Evolutionary conservation across 2,888 invertebrate species (phyloP).

Genomic region (Urechis unicinctus): DNA sequence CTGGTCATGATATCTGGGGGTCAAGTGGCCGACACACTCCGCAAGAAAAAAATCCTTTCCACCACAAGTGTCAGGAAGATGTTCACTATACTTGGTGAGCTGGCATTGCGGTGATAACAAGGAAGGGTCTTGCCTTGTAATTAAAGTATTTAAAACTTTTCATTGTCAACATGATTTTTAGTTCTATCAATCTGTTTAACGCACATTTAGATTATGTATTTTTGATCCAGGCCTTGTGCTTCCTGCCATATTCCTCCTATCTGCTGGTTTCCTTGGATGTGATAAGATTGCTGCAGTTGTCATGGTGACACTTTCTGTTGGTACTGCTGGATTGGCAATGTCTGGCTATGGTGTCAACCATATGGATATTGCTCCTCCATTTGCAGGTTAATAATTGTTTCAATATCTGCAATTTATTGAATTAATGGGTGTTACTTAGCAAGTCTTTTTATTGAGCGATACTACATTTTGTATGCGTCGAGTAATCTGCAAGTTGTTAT

Average conservation of each 20-base stretch:
- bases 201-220: neutral
- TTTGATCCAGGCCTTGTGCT: conserved; percentile 57
- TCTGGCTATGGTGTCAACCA: conserved; percentile 38
- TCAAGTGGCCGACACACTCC: conserved; percentile 72
- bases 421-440: no score
- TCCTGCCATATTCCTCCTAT: conserved; percentile 77
- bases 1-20: conserved; percentile 73
- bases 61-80: conserved; percentile 57
- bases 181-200: neutral
- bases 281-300: conserved; percentile 22
- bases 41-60: conserved; percentile 39
- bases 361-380: conserved; percentile 41
- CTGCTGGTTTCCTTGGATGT: conserved; percentile 63
- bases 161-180: neutral
- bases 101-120: no score
- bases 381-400: conserved; percentile 27
- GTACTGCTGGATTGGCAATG: conserved; percentile 23
- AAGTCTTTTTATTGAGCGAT: no score
- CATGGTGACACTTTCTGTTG: conserved; percentile 25
- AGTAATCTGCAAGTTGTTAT: neutral
- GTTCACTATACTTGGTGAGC: conserved; percentile 58
- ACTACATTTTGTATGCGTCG: no score
- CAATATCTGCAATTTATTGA: no score
- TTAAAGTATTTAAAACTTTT: no score
- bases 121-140: no score